A percentile compares a stretch with the other conserved stretches of the same genome.
Evolutionary conservation across 2,797 vertebrate genomes (phyloP).

Genomic region (Amniataba percoides): DNA sequence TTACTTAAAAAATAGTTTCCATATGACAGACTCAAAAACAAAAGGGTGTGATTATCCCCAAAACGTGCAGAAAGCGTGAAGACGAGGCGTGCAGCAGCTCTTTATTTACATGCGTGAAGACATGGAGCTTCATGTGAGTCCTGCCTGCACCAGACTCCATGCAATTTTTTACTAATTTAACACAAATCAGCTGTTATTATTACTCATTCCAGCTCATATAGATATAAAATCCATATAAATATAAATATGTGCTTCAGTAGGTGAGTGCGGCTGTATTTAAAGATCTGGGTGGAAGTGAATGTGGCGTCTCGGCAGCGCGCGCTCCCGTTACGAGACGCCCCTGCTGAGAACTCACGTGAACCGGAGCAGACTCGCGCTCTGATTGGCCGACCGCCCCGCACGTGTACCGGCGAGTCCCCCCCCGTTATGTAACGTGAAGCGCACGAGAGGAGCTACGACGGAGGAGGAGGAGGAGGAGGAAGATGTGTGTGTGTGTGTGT

Average conservation of each 20-base stretch:
- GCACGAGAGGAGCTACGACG: background rate
- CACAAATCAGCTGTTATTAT: background rate
- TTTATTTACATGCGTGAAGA: slow-evolving; percentile 32
- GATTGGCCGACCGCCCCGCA: slow-evolving; percentile 64
- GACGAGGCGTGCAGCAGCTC: background rate
- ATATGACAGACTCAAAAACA: slow-evolving; percentile 18
- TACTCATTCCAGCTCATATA: too few species aligned
- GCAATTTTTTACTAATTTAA: background rate
- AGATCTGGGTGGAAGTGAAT: background rate
- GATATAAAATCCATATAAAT: too few species aligned
- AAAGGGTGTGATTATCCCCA: slow-evolving; percentile 20
- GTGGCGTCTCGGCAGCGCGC: background rate
- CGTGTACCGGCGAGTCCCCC: slow-evolving; percentile 68
- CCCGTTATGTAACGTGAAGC: slow-evolving; percentile 67
- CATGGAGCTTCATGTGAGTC: background rate
- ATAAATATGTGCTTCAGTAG: too few species aligned
- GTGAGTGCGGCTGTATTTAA: slow-evolving; percentile 12
- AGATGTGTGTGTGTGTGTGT: too few species aligned
- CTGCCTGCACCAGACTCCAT: background rate
- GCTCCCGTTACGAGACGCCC: slow-evolving; percentile 35
- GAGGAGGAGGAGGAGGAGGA: background rate
- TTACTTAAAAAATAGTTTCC: slow-evolving; percentile 37
- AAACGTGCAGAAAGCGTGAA: background rate
- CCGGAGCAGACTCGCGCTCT: background rate
- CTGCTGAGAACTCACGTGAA: slow-evolving; percentile 63